Percentiles rank a stretch among this genome's conserved stretches.
Evolutionary conservation across 2,888 invertebrate genomes (phyloP).

Genomic region (Apoda limacodes): DNA sequence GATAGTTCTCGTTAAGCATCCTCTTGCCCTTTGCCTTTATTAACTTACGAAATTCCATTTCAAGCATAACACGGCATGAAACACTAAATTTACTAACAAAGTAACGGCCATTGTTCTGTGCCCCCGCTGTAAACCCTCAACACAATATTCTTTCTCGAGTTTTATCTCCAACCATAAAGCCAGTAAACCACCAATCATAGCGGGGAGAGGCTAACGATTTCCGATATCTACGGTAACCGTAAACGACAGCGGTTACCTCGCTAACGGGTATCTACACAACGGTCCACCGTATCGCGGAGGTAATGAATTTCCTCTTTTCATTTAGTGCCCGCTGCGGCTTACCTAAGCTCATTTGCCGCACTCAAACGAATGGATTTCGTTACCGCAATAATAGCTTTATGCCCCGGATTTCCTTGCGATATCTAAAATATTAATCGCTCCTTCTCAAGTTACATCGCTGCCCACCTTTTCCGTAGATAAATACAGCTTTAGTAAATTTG

Average conservation of each 20-base stretch:
- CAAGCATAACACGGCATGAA: no score
- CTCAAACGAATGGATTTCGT: neutral
- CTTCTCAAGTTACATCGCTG: no score
- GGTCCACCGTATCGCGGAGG: conserved; percentile 27
- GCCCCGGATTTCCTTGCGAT: no score
- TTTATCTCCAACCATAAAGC: conserved; percentile 27
- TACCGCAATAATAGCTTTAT: no score
- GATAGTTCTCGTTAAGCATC: no score
- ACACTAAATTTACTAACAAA: neutral
- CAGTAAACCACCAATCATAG: conserved; percentile 46
- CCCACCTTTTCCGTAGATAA: no score
- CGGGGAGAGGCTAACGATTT: conserved; percentile 45
- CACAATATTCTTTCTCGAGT: conserved; percentile 19
- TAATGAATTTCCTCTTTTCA: conserved; percentile 51
- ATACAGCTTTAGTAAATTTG: no score
- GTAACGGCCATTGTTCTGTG: neutral
- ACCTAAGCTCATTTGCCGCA: conserved; percentile 22
- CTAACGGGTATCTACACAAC: conserved; percentile 34
- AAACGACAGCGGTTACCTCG: conserved; percentile 40
- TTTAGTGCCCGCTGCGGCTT: conserved; percentile 32
- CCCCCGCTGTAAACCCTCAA: neutral
- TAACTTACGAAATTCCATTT: no score
- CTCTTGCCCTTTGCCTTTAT: no score
- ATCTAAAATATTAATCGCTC: no score
- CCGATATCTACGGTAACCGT: conserved; percentile 44